These are phyloP conservation scores for Emesis russula DNA, from an alignment of 2,888 invertebrate species.

Conservation along the genomic window DNA sequence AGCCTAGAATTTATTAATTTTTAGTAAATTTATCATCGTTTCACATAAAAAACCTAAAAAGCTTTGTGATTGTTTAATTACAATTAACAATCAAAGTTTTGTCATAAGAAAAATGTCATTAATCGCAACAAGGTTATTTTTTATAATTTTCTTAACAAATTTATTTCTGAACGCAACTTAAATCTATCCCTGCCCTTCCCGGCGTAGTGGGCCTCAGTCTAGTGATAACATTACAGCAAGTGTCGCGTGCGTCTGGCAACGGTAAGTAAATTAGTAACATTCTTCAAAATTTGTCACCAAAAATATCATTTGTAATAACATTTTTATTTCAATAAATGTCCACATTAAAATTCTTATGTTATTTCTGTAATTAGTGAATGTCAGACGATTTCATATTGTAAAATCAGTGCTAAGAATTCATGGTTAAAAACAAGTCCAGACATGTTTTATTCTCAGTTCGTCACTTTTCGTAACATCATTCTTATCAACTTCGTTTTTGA, in stretches of 20 bases:
- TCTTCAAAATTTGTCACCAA: slow-evolving; percentile 9
- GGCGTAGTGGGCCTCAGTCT: background rate
- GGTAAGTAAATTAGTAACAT: slow-evolving; percentile 12
- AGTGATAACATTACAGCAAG: background rate
- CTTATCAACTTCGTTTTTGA: background rate
- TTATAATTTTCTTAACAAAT: background rate
- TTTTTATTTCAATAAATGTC: background rate
- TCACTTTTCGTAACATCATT: slow-evolving; percentile 10
- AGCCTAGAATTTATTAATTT: background rate
- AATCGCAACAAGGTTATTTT: background rate
- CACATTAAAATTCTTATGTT: background rate
- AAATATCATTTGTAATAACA: background rate
- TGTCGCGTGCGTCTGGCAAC: background rate
- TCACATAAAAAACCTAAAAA: background rate
- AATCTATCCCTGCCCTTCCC: background rate
- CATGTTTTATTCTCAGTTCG: slow-evolving; percentile 12
- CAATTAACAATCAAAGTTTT: slow-evolving; percentile 1
- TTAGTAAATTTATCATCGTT: background rate
- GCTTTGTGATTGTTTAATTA: background rate
- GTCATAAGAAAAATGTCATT: slow-evolving; percentile 1
- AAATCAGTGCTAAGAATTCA: slow-evolving; percentile 6
- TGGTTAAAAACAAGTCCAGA: slow-evolving; percentile 9
- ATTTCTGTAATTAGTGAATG: background rate
- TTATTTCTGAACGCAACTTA: background rate
- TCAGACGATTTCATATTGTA: background rate